Evolutionary conservation across 1,140 invertebrate species (phyloP).

Genomic region (Aphidius gifuensis): DNA sequence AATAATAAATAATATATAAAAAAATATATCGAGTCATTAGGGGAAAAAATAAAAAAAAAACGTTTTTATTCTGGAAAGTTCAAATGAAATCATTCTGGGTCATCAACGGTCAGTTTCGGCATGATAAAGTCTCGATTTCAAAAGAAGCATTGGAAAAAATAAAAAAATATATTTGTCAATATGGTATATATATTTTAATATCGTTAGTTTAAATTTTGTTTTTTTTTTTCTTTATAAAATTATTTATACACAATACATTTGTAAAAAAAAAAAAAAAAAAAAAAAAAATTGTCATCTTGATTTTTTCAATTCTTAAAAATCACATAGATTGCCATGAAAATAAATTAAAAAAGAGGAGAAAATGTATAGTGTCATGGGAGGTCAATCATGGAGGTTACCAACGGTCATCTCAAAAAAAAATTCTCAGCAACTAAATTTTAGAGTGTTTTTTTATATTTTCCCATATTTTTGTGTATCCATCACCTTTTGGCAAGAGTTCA

Average conservation of each 20-base stretch:
- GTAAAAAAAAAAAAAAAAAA: not conserved
- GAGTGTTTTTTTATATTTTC: conserved; percentile 9
- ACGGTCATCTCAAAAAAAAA: conserved; percentile 15
- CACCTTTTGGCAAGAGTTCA: too few relatives aligned
- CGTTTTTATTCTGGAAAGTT: too few relatives aligned
- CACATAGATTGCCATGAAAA: not conserved
- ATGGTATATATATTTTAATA: not conserved
- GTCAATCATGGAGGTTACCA: conserved; percentile 12
- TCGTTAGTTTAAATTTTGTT: not conserved
- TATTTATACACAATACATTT: not conserved
- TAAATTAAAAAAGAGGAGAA: too few relatives aligned
- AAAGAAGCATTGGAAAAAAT: too few relatives aligned
- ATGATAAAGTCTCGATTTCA: too few relatives aligned
- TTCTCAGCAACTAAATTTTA: not conserved
- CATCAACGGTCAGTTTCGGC: too few relatives aligned
- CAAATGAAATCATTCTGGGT: too few relatives aligned
- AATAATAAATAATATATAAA: too few relatives aligned
- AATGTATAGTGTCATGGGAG: not conserved
- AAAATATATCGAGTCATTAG: too few relatives aligned
- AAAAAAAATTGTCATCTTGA: not conserved
- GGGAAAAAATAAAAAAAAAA: too few relatives aligned
- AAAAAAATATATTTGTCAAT: not conserved
- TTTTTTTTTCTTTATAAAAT: not conserved
- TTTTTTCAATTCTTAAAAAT: not conserved
- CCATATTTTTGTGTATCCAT: not conserved